Evolutionary conservation across 2,888 invertebrate genomes (phyloP).

Genomic region (Silvanus unidentatus): DNA sequence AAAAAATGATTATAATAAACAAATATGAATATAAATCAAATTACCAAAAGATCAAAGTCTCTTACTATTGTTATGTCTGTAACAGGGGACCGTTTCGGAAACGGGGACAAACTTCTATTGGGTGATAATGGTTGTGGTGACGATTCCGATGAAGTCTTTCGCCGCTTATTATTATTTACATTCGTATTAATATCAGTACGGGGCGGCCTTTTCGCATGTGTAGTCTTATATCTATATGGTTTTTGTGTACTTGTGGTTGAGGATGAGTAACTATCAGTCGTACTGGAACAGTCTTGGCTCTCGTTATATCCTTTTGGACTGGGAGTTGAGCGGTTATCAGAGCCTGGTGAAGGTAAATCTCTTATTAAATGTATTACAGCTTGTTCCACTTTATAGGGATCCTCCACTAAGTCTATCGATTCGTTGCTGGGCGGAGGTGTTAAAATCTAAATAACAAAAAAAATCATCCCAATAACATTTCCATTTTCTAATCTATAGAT

Average conservation of each 20-base stretch:
- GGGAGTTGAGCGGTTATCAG: conserved; percentile 29
- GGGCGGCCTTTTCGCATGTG: conserved; percentile 30
- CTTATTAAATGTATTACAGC: conserved; percentile 66
- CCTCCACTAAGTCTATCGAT: conserved; percentile 55
- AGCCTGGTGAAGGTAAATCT: conserved; percentile 47
- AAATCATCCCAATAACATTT: too few species aligned
- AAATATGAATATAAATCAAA: too few species aligned
- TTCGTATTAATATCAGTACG: conserved; percentile 28
- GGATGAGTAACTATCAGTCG: conserved; percentile 19
- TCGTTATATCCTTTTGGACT: conserved; percentile 26
- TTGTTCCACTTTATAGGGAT: conserved; percentile 63
- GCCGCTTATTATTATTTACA: conserved; percentile 29
- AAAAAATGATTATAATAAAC: not conserved
- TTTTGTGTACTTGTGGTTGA: conserved; percentile 19
- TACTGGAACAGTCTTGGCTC: conserved; percentile 39
- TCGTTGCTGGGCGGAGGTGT: conserved; percentile 17
- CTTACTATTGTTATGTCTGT: conserved; percentile 16
- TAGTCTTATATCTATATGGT: conserved; percentile 27
- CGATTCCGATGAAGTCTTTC: conserved; percentile 24
- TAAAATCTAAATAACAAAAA: not conserved
- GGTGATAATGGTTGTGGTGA: conserved; percentile 19
- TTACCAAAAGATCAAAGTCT: too few species aligned
- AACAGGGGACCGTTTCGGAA: conserved; percentile 14
- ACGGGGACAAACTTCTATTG: conserved; percentile 13
- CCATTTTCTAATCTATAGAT: too few species aligned